These are phyloP conservation scores for Magallana nippona DNA, from an alignment of 2,888 invertebrate species.

Conservation along the genomic window DNA sequence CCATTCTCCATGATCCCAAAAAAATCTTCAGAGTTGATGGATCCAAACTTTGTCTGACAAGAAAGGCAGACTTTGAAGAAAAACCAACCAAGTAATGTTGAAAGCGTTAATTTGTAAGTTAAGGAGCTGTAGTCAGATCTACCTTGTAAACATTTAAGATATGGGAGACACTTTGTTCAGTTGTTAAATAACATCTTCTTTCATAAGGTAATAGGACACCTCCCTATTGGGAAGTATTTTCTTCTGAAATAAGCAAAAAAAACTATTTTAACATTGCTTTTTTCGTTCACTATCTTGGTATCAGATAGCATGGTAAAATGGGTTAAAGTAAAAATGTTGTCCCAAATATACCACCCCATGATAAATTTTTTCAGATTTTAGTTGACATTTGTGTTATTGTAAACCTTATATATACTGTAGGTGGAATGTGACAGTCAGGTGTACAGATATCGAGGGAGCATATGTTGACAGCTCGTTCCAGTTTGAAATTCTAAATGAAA, in stretches of 20 bases:
- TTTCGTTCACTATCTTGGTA: no score
- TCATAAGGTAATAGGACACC: no score
- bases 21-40: conserved; percentile 52
- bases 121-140: background rate
- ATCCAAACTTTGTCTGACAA: conserved; percentile 58
- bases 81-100: conserved; percentile 54
- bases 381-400: background rate
- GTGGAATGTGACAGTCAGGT: conserved; percentile 59
- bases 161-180: background rate
- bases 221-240: no score
- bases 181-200: background rate
- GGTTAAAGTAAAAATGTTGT: no score
- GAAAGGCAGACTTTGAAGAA: conserved; percentile 56
- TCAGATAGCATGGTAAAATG: no score
- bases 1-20: conserved; percentile 54
- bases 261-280: no score
- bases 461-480: conserved; percentile 54
- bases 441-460: conserved; percentile 61
- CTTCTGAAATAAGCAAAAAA: no score
- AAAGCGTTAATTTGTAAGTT: no score
- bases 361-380: background rate
- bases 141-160: no score
- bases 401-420: conserved; percentile 49
- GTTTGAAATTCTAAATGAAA: conserved; percentile 60
- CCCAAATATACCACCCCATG: no score